Conservation (phyloP, 2,888 invertebrate genomes). For the Mimumesa dahlbomi region DNA sequence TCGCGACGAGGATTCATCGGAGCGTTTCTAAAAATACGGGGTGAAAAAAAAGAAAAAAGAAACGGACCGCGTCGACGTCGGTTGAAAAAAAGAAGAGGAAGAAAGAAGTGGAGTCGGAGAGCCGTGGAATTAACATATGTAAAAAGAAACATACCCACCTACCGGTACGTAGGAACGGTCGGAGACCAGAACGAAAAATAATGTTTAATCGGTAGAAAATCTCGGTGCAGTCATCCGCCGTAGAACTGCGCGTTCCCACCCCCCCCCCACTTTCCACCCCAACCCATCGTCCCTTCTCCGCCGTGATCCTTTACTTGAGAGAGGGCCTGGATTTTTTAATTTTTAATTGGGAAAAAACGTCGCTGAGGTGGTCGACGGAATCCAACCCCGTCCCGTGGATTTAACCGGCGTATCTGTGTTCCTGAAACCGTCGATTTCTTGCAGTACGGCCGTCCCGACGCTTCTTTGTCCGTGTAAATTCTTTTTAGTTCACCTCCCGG, state of each 20-base stretch:
- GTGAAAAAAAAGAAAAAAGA: conserved; percentile 25
- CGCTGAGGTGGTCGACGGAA: conserved; percentile 65
- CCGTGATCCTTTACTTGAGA: conserved; percentile 61
- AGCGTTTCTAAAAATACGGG: conserved; percentile 45
- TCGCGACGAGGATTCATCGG: conserved; percentile 56
- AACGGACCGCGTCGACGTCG: background rate
- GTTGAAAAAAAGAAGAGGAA: conserved; percentile 35
- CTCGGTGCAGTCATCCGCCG: conserved; percentile 72
- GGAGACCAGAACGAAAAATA: conserved; percentile 70
- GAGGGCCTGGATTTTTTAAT: conserved; percentile 75
- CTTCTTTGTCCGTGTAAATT: background rate
- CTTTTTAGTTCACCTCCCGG: background rate
- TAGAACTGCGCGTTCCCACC: conserved; percentile 38
- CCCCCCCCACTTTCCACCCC: conserved; percentile 39
- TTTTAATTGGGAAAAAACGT: conserved; percentile 79
- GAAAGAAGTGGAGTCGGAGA: too few relatives aligned
- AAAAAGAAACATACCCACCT: conserved; percentile 61
- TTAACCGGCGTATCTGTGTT: conserved; percentile 41
- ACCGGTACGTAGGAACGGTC: conserved; percentile 37
- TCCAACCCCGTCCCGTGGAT: conserved; percentile 39
- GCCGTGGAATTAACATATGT: conserved; percentile 70
- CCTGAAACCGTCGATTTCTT: conserved; percentile 30
- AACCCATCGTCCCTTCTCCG: conserved; percentile 38
- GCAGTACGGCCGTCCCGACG: background rate
- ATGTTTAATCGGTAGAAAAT: conserved; percentile 78